Percentiles rank a stretch among this genome's conserved stretches.
Evolutionary conservation across 2,888 invertebrate species (phyloP).

Genomic region (Ganaspis brasiliensis): DNA sequence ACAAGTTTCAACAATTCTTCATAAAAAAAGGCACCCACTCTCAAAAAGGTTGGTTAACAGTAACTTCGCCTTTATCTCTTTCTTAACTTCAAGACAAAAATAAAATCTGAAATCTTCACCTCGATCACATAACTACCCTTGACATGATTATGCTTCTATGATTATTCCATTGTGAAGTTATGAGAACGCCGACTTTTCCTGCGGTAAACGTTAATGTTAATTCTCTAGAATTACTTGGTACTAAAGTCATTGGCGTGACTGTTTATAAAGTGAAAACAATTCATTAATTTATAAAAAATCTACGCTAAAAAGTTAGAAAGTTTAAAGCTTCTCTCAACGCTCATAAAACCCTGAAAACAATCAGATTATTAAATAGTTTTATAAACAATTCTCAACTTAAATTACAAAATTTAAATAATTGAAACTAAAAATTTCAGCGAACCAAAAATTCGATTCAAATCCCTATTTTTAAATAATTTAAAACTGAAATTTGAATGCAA

Average conservation of each 20-base stretch:
- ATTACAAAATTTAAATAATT: too few species aligned
- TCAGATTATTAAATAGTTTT: too few species aligned
- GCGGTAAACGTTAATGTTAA: slow-evolving; percentile 16
- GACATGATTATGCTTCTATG: slow-evolving; percentile 33
- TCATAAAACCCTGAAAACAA: background rate
- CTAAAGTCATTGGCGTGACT: slow-evolving; percentile 38
- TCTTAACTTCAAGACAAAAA: slow-evolving; percentile 13
- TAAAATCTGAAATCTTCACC: slow-evolving; percentile 23
- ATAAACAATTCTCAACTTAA: too few species aligned
- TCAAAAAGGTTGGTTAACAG: background rate
- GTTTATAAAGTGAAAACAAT: slow-evolving; percentile 24
- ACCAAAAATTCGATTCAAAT: too few species aligned
- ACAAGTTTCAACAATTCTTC: background rate
- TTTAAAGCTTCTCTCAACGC: background rate
- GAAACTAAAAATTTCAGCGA: too few species aligned
- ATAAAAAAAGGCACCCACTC: background rate
- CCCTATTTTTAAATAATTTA: too few species aligned
- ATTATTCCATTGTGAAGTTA: slow-evolving; percentile 39
- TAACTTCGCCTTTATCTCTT: background rate
- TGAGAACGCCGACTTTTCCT: slow-evolving; percentile 33
- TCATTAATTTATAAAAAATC: slow-evolving; percentile 22
- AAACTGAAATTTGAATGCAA: slow-evolving; percentile 12
- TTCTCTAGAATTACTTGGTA: slow-evolving; percentile 18
- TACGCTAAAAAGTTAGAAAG: slow-evolving; percentile 3
- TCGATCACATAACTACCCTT: slow-evolving; percentile 29